phyloP scores from a whole-genome alignment of 1,140 invertebrate species.

The Micrasema longulum region DNA sequence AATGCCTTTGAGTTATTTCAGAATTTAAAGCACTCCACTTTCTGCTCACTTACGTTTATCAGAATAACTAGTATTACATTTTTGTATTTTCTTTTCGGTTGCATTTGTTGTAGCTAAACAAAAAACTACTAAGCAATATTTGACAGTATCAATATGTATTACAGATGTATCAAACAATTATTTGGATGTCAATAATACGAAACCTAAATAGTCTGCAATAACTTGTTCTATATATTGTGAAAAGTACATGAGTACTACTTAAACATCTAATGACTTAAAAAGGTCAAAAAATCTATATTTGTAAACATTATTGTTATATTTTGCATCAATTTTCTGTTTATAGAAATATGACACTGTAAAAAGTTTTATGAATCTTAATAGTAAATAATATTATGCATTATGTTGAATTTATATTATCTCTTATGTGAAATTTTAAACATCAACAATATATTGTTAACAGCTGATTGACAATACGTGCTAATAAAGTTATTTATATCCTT shows the following conservation, averaged over 20 bases:
- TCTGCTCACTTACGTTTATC: slow-evolving; percentile 26
- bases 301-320: slow-evolving; percentile 4
- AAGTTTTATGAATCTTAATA: slow-evolving; percentile 20
- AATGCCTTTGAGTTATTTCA: slow-evolving; percentile 34
- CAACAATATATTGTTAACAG: slow-evolving; percentile 34
- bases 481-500: slow-evolving; percentile 20
- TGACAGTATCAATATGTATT: slow-evolving; percentile 32
- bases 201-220: slow-evolving; percentile 24
- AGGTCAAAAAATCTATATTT: background rate
- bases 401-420: slow-evolving; percentile 35
- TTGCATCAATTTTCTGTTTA: slow-evolving; percentile 3
- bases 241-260: slow-evolving; percentile 23
- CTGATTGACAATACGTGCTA: slow-evolving; percentile 7
- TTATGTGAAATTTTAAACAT: slow-evolving; percentile 19
- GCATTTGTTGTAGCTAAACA: slow-evolving; percentile 16
- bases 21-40: slow-evolving; percentile 9
- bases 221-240: slow-evolving; percentile 32
- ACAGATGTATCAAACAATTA: slow-evolving; percentile 17
- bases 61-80: slow-evolving; percentile 19
- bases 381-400: background rate
- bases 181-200: slow-evolving; percentile 16
- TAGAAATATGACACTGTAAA: slow-evolving; percentile 33
- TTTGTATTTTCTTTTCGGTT: slow-evolving; percentile 4
- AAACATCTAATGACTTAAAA: slow-evolving; percentile 17
- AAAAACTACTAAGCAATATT: slow-evolving; percentile 37